Percentiles rank a stretch among this genome's conserved stretches.
These are phyloP conservation scores for Drosophila tristis DNA, from an alignment of 1,140 invertebrate species.

Conservation along the genomic window DNA sequence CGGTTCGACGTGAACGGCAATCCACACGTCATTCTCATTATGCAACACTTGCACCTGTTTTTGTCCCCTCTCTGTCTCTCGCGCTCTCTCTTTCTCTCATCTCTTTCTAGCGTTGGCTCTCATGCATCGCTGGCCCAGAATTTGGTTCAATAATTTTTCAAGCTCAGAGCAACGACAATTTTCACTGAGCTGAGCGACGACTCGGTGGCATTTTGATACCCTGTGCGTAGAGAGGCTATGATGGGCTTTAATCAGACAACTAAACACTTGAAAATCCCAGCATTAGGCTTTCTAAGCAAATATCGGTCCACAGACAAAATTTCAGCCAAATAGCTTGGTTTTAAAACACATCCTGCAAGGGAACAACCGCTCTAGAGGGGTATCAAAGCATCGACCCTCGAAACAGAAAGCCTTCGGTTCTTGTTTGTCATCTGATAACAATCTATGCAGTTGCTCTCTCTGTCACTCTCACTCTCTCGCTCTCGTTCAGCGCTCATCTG, in stretches of 20 bases:
- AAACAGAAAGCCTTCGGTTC: no score
- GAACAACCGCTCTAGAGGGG: no score
- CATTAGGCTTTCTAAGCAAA: no score
- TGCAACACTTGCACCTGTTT: conserved; percentile 42
- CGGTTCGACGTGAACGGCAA: conserved; percentile 8
- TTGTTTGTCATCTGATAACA: conserved; percentile 63
- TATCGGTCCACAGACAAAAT: no score
- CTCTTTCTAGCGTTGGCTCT: conserved; percentile 2
- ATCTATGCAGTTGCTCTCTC: conserved; percentile 44
- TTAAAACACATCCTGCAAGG: no score
- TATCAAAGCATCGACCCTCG: no score
- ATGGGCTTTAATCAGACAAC: no score
- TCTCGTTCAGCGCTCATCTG: background rate
- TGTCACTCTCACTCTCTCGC: no score
- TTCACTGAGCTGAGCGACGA: conserved; percentile 13
- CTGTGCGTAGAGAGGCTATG: no score
- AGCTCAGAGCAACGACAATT: conserved; percentile 31
- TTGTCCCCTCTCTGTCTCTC: background rate
- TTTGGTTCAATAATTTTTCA: conserved; percentile 55
- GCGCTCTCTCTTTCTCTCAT: background rate
- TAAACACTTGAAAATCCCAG: no score
- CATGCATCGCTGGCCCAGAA: conserved; percentile 35
- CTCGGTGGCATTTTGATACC: conserved; percentile 43
- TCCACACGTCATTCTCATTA: conserved; percentile 43
- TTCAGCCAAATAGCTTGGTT: no score